Evolutionary conservation across 53 echinoderm and acorn worm genomes (phyloP).

Genomic region (Arbacia lixula): DNA sequence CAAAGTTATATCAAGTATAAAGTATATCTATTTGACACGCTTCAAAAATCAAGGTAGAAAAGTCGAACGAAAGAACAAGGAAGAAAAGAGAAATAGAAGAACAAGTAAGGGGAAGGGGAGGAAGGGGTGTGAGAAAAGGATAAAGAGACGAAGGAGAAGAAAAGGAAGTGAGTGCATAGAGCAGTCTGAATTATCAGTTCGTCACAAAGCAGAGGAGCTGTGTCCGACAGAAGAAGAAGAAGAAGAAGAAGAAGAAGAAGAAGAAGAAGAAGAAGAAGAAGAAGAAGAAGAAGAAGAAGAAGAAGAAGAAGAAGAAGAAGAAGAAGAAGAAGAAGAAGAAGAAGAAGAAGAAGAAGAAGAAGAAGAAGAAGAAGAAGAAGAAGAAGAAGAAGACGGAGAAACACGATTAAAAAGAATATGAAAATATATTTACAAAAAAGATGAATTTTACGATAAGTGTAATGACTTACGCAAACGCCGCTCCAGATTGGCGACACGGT

Average conservation of each 20-base stretch:
- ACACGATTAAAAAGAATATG: neutral
- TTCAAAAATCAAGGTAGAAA: no score
- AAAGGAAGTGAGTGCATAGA: no score
- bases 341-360: no score
- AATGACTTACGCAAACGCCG: conserved; percentile 82
- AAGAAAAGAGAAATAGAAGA: no score
- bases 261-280: neutral
- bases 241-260: neutral
- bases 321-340: conserved; percentile 1
- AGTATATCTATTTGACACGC: no score
- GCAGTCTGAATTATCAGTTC: no score
- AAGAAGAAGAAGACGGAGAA: neutral
- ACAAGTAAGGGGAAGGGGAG: no score
- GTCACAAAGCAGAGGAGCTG: no score
- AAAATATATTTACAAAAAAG: neutral
- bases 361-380: conserved; percentile 73
- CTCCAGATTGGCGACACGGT: conserved; percentile 97
- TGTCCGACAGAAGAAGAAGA: neutral
- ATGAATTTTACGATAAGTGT: neutral
- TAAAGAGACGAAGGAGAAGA: no score
- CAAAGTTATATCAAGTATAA: no score
- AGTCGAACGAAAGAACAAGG: no score
- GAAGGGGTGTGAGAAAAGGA: no score
- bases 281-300: neutral
- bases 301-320: neutral